Evolutionary conservation across 1,140 invertebrate genomes (phyloP), one percentile per base, ranked within the genome.

Genomic region (Drosophila ohnishii): DNA sequence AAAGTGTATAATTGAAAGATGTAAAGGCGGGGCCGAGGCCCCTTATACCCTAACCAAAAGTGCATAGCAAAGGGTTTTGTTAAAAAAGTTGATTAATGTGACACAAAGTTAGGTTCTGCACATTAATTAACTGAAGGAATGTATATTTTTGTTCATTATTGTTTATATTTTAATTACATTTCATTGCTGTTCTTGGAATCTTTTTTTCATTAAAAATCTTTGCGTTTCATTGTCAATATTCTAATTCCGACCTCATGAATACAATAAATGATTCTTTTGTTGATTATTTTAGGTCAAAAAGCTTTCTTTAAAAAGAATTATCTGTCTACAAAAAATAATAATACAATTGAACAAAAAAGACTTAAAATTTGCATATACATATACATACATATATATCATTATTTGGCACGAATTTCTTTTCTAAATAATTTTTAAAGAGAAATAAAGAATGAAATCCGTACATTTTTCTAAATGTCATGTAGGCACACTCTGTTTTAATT

Each of bases 11-110:
- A 34, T 42, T 19, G 35, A 22, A 37, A 48, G 5, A 60, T 7
- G 37, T 16, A 16, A 58, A 25, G 34, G 40, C 28, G 34, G 22
- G 34, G 51, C n/a, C 14, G 34, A 16, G 34, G 51, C n/a, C 14
- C 7, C n/a, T 2, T 4, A 25, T 71, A 71, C 67, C 37, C 67
- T 71, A 22, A 39, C 40, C 4, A 30, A 64, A 19, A 40, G 35
- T 53, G 22, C 22, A 37, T 19, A 1, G 30, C n/a, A n/a, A 14
- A 25, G 34, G 28, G 45, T 30, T 11, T 30, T 10, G 13, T 55
- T 42, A 8, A 25, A 39, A 56, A 16, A 4, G 53, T 37, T 25
- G 11, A 8, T 10, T 5, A 13, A 14, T 6, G 34, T 51, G 30
- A 19, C 7, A 5, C 7, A 4, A 7, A 8, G 7, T 35, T 0